Evolutionary conservation across 2,797 vertebrate genomes (phyloP).

Genomic region (Tadarida brasiliensis): DNA sequence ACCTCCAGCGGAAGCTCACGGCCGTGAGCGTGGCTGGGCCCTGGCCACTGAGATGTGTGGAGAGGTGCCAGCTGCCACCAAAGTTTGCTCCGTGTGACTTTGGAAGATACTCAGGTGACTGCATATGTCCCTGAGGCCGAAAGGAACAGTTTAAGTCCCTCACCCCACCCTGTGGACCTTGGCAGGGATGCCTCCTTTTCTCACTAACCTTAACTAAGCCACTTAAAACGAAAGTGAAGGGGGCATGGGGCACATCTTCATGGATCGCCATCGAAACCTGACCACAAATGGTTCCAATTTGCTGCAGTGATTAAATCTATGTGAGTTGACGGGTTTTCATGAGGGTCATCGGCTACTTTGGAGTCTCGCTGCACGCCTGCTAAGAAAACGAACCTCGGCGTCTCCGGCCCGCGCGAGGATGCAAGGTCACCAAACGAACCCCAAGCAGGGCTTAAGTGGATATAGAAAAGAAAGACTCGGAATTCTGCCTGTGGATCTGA

Average conservation of each 20-base stretch:
- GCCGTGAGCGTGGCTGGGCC: not conserved
- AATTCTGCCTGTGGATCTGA: constrained; percentile 90
- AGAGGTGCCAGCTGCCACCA: not conserved
- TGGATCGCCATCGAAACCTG: constrained; percentile 91
- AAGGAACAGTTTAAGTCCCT: not conserved
- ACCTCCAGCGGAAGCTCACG: not conserved
- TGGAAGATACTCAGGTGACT: not conserved
- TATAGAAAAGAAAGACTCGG: constrained; percentile 85
- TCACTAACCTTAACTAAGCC: constrained; percentile 84
- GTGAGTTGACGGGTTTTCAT: constrained; percentile 92
- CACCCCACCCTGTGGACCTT: constrained; percentile 13
- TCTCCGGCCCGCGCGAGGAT: constrained; percentile 82
- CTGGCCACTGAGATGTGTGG: not conserved
- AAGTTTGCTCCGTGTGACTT: not conserved
- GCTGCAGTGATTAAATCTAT: constrained; percentile 95
- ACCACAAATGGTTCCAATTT: constrained; percentile 96
- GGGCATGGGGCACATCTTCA: constrained; percentile 84
- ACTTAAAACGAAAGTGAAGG: constrained; percentile 84
- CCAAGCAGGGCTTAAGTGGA: constrained; percentile 87
- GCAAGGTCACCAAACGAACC: constrained; percentile 85
- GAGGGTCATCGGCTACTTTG: constrained; percentile 93
- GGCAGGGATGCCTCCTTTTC: constrained; percentile 78
- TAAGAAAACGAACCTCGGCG: constrained; percentile 87
- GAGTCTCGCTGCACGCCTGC: constrained; percentile 88
- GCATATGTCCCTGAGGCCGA: not conserved